Percentiles rank a stretch among this genome's conserved stretches.
These are phyloP conservation scores for Dryas iulia DNA, from an alignment of 1,140 invertebrate species.

Conservation along the genomic window DNA sequence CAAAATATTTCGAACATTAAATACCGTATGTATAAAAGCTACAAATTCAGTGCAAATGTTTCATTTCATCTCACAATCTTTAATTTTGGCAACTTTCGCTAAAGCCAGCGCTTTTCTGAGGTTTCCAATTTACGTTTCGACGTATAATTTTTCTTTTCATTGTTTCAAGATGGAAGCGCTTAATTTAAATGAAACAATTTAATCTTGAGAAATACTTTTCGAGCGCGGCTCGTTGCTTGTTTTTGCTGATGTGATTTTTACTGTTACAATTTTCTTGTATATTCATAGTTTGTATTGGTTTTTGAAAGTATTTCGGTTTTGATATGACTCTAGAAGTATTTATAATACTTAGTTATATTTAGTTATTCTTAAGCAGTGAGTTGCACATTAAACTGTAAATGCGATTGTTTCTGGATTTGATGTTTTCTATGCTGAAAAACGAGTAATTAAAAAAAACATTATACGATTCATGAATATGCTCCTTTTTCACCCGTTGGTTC, in stretches of 20 bases:
- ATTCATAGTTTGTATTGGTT: background rate
- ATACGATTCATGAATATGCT: too few relatives aligned
- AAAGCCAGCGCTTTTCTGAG: slow-evolving; percentile 16
- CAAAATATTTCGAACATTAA: background rate
- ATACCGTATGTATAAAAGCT: background rate
- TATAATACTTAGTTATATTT: too few relatives aligned
- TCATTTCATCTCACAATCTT: slow-evolving; percentile 20
- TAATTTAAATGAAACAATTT: slow-evolving; percentile 27
- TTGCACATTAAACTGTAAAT: too few relatives aligned
- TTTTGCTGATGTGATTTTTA: slow-evolving; percentile 5
- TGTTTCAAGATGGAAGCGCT: slow-evolving; percentile 25
- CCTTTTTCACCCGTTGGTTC: too few relatives aligned
- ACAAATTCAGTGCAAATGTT: slow-evolving; percentile 10
- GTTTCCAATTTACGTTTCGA: slow-evolving; percentile 26
- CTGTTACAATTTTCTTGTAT: background rate
- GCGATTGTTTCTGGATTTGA: too few relatives aligned
- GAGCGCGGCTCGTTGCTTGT: slow-evolving; percentile 9
- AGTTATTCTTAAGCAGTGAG: too few relatives aligned
- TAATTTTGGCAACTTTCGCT: slow-evolving; percentile 19
- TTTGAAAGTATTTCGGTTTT: background rate
- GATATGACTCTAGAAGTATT: background rate
- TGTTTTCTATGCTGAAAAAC: too few relatives aligned
- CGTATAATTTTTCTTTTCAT: slow-evolving; percentile 27
- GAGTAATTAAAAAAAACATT: too few relatives aligned
- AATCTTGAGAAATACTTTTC: slow-evolving; percentile 21